Evolutionary conservation across 1,140 invertebrate genomes (phyloP).

Genomic region (Zelostemma sp.): DNA sequence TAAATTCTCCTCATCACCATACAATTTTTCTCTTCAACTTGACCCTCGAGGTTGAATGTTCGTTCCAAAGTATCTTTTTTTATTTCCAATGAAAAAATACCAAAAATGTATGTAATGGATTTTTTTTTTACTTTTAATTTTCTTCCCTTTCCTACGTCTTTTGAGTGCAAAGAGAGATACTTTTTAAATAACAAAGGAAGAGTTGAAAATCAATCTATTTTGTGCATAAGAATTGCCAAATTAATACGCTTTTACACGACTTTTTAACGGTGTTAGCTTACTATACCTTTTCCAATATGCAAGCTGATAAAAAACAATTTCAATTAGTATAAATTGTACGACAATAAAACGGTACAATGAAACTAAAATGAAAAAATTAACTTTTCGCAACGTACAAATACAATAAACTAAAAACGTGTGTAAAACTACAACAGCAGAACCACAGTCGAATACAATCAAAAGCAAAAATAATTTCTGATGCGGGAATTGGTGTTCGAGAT

Average conservation of each 20-base stretch:
- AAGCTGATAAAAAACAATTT: conserved; percentile 63
- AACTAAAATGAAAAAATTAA: conserved; percentile 21
- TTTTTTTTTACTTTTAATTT: no score
- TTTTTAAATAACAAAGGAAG: no score
- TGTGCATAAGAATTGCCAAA: no score
- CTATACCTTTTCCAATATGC: conserved; percentile 67
- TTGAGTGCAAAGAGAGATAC: no score
- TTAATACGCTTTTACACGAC: neutral
- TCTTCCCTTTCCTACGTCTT: no score
- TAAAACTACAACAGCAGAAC: neutral
- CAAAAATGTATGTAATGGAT: no score
- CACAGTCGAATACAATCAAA: neutral
- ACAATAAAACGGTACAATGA: conserved; percentile 23
- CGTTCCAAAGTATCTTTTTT: no score
- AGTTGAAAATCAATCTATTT: no score
- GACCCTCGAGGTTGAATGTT: no score
- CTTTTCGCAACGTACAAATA: conserved; percentile 16
- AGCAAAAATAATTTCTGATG: conserved; percentile 4
- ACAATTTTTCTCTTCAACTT: no score
- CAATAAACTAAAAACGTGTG: neutral
- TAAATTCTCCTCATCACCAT: no score
- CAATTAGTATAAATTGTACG: conserved; percentile 36
- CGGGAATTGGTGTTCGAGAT: neutral
- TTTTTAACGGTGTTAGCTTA: conserved; percentile 28
- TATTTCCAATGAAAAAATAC: no score